Evolutionary conservation across 2,797 vertebrate genomes (phyloP), one percentile per base, ranked within the genome.

Genomic region (Malacoctenus gilli): DNA sequence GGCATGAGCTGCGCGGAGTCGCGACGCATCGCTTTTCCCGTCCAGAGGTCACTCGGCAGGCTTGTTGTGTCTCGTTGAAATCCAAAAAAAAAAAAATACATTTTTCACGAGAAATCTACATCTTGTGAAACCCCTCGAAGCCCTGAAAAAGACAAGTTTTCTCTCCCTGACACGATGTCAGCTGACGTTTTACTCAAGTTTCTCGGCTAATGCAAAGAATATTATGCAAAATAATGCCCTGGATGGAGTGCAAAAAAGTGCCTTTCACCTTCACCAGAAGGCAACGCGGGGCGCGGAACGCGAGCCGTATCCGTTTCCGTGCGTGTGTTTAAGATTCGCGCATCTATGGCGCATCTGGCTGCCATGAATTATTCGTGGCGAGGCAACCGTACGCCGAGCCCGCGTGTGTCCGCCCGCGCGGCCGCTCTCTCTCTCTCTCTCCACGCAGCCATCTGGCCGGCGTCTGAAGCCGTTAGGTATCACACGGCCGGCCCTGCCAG

Each of bases 361-460:
- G 49, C 30, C 77, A 86, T 91, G 8, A 89, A 89, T 91, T 83
- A 90, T 91, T 88, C 64, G 82, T 79, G n/a, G 69, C 5, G 36
- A 66, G 53, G 72, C 68, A 68, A 82, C 77, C 75, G 72, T 73
- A 82, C 55, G 59, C 78, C 72, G 69, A 70, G 52, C 35, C 35
- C 25, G 5, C 25, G 25, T 28, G 6, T 28, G 25, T 28, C 2
- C 9, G 25, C 25, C 5, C 9, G 25, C 9, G 25, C 9, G 23
- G 8, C 8, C 25, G 62, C n/a, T n/a, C n/a, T n/a, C n/a, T n/a
- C n/a, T n/a, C n/a, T 70, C 69, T 38, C 51, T 60, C 72, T 62
- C 58, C 66, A 61, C 35, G 37, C 68, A 46, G 74, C 89, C 90
- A 89, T 91, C 89, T 90, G 89, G 71, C 55, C 20, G n/a, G 13